Conservation (phyloP, 2,888 invertebrate species). For the Sphaerolaimus hirsutus region DNA sequence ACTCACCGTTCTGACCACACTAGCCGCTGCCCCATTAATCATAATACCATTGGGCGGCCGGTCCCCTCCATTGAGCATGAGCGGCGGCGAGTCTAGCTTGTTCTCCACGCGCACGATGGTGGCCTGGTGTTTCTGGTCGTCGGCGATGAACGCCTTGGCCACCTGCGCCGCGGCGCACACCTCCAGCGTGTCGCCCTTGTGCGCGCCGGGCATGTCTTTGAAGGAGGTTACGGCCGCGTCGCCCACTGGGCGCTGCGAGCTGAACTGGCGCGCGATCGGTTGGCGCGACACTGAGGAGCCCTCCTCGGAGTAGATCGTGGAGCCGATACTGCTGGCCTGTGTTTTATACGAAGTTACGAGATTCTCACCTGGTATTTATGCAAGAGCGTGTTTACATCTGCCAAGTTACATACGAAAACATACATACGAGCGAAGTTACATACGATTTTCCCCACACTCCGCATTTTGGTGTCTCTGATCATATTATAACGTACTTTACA, state of each 20-base stretch:
- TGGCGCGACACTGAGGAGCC: no score
- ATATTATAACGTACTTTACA: no score
- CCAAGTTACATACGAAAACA: no score
- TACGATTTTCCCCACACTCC: no score
- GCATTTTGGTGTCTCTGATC: no score
- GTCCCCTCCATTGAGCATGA: slow-evolving; percentile 2
- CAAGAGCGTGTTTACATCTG: no score
- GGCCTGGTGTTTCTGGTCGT: slow-evolving; percentile 13
- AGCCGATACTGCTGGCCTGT: no score
- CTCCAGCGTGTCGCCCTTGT: slow-evolving; percentile 5
- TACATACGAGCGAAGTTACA: no score
- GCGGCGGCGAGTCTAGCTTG: slow-evolving; percentile 3
- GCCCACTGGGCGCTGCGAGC: not conserved
- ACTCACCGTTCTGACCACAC: no score
- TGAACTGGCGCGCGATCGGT: not conserved
- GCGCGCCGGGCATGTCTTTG: not conserved
- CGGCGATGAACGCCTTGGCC: slow-evolving; percentile 6
- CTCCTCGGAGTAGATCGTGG: no score
- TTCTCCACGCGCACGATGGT: slow-evolving; percentile 17
- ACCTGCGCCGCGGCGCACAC: slow-evolving; percentile 10
- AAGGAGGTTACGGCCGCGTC: not conserved
- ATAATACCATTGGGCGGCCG: not conserved
- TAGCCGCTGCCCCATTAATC: not conserved
- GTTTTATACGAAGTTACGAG: no score
- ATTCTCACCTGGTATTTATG: no score